Evolutionary conservation across 2,797 vertebrate genomes (phyloP), one percentile per base, ranked within the genome.

Genomic region (Eulemur rubriventer): DNA sequence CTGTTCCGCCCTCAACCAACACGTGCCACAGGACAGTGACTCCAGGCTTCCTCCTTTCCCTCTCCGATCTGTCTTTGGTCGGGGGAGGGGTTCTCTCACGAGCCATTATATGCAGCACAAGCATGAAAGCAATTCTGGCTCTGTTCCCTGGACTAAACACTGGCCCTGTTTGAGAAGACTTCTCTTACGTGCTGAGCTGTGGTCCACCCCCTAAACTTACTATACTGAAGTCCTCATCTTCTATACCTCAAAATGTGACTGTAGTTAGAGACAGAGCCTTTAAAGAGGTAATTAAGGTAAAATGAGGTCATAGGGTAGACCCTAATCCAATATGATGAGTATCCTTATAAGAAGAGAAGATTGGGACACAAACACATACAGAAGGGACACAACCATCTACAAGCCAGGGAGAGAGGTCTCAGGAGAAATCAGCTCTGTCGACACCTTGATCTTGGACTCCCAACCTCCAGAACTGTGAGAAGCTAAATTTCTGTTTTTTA

Each of bases 21-120:
- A 57, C 0, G 2, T 17, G 33, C 20, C 26, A 57, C 9, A 8
- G 5, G 38, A 35, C 26, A n/a, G 16, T 0, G 2, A 28, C 33
- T 55, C 33, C 11, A 11, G 18, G 63, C 57, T 52, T n/a, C 61
- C 75, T 73, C 7, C 13, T 55, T 46, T 63, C 43, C 79, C 38
- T 78, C 38, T 28, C 4, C 18, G 63, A 26, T n/a, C 24, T 65
- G 11, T 35, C 24, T 55, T 33, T 63, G 43, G 43, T 35, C 13
- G 9, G 7, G 46, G 14, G 43, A 0, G 20, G 0, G 28, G 6
- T 10, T 8, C 33, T 59, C 48, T 52, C 18, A 11, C 6, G 35
- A 67, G 6, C 14, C 41, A 41, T 75, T 48, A 6, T 2, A 2
- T 11, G 61, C 0, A n/a, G 35, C 26, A 41, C 12, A 41, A 79